phyloP scores from a whole-genome alignment of 2,797 vertebrate species.

The Sebastes minor region DNA sequence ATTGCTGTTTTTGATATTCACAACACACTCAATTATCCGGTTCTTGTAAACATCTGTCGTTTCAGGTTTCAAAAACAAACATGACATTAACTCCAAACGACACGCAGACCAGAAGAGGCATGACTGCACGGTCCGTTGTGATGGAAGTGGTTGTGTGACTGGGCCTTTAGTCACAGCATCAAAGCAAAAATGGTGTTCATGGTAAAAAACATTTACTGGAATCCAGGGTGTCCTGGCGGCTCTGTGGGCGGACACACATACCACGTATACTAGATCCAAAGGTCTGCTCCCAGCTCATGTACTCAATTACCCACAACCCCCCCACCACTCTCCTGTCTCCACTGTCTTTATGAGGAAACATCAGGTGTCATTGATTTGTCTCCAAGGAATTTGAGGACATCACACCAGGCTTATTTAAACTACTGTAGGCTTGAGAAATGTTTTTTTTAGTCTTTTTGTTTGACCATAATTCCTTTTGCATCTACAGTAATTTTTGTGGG shows the following conservation, averaged over 20 bases:
- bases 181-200: slow-evolving; percentile 62
- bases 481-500: not conserved
- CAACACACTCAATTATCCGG: slow-evolving; percentile 48
- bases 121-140: slow-evolving; percentile 30
- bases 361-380: not conserved
- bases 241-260: slow-evolving; percentile 52
- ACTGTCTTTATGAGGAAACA: slow-evolving; percentile 11
- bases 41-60: slow-evolving; percentile 49
- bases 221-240: slow-evolving; percentile 49
- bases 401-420: not conserved
- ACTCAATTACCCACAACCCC: slow-evolving; percentile 34
- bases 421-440: not conserved
- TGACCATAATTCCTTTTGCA: not conserved
- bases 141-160: slow-evolving; percentile 72
- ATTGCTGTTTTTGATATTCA: slow-evolving; percentile 56
- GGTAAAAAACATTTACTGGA: slow-evolving; percentile 69
- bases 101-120: slow-evolving; percentile 27
- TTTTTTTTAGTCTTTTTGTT: not conserved
- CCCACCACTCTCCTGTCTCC: slow-evolving; percentile 25
- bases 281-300: slow-evolving; percentile 46
- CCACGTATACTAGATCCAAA: slow-evolving; percentile 34
- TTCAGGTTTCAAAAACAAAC: slow-evolving; percentile 66
- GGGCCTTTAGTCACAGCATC: slow-evolving; percentile 71
- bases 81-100: slow-evolving; percentile 58
- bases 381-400: not conserved